Evolutionary conservation across 2,797 vertebrate species (phyloP).

Genomic region (Siniperca undulata): DNA sequence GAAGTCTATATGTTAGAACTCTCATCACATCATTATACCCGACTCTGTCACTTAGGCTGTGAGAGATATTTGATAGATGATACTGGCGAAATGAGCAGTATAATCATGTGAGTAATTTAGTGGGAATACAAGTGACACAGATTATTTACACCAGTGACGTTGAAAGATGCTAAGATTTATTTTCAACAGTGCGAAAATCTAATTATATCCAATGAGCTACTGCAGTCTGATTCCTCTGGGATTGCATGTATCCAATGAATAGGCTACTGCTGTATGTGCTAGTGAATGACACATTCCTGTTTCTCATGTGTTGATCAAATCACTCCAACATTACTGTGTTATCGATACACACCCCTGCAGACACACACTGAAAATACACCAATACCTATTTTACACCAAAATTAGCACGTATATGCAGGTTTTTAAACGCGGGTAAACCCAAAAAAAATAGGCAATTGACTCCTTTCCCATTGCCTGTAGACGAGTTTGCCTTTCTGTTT

Average conservation of each 20-base stretch:
- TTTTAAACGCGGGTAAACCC: no score
- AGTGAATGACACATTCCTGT: slow-evolving; percentile 63
- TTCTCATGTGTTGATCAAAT: slow-evolving; percentile 54
- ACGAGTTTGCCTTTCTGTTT: no score
- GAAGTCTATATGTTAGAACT: background rate
- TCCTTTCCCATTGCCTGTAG: no score
- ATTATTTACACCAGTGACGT: slow-evolving; percentile 14
- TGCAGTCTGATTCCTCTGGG: slow-evolving; percentile 45
- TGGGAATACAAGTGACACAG: slow-evolving; percentile 10
- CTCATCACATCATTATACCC: slow-evolving; percentile 5
- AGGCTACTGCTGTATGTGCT: slow-evolving; percentile 34
- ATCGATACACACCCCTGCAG: background rate
- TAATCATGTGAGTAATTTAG: slow-evolving; percentile 27
- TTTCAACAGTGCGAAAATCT: slow-evolving; percentile 47
- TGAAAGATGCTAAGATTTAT: slow-evolving; percentile 46
- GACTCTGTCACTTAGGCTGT: background rate
- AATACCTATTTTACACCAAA: no score
- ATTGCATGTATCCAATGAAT: slow-evolving; percentile 51
- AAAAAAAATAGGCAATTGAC: no score
- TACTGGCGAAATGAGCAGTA: slow-evolving; percentile 16
- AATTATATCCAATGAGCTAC: slow-evolving; percentile 45
- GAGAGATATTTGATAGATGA: slow-evolving; percentile 26
- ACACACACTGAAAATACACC: background rate
- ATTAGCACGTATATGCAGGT: no score
- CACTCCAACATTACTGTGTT: background rate